phyloP scores from a whole-genome alignment of 2,797 vertebrate genomes.

The Poecilia wingei region DNA sequence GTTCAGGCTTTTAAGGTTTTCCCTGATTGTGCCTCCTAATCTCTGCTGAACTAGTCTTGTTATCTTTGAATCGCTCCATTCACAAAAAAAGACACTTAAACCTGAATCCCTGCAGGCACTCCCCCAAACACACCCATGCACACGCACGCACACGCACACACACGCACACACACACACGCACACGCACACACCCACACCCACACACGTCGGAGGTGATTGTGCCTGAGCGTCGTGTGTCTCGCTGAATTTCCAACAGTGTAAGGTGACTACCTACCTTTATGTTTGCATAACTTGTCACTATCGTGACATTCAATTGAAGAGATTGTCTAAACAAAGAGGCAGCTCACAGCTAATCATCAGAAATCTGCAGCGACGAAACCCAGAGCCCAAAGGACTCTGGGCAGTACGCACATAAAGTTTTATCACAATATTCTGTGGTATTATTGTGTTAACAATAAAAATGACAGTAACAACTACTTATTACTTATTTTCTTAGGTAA shows the following conservation, averaged over 20 bases:
- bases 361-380: conserved; percentile 5
- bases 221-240: conserved; percentile 4
- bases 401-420: too few species aligned
- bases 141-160: neutral
- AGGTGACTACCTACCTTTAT: conserved; percentile 28
- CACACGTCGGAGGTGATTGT: conserved; percentile 9
- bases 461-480: too few species aligned
- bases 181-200: neutral
- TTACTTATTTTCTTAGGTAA: too few species aligned
- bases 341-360: conserved; percentile 11
- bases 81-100: conserved; percentile 9
- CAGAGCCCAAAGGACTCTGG: too few species aligned
- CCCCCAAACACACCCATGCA: neutral
- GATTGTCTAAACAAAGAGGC: conserved; percentile 1
- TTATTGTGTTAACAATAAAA: too few species aligned
- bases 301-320: neutral
- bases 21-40: neutral
- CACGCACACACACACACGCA: too few species aligned
- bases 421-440: too few species aligned
- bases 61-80: conserved; percentile 7
- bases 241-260: conserved; percentile 11
- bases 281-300: conserved; percentile 24
- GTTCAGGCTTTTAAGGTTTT: neutral
- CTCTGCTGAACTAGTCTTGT: neutral
- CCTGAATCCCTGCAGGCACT: conserved; percentile 18